phyloP scores from a whole-genome alignment of 2,113 vertebrate species.

The Zonotrichia leucophrys region DNA sequence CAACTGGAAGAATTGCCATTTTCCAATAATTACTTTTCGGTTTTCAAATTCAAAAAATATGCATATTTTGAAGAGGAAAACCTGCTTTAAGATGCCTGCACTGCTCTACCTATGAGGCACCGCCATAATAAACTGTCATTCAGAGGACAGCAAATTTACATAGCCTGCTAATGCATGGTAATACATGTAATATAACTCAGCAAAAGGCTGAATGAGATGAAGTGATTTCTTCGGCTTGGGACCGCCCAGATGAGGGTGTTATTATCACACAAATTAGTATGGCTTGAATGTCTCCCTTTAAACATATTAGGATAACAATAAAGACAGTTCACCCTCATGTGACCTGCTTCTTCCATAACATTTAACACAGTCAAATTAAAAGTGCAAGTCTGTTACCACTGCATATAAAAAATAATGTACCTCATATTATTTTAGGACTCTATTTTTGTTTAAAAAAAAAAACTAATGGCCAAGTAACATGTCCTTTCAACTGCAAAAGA shows the following conservation, averaged over 20 bases:
- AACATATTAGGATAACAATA: constrained; percentile 61
- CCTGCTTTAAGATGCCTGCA: neutral
- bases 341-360: constrained; percentile 57
- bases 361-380: constrained; percentile 60
- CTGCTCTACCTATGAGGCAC: neutral
- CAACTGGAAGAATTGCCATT: neutral
- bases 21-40: neutral
- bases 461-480: neutral
- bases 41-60: neutral
- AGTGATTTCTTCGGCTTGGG: constrained; percentile 44
- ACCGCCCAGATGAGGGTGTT: constrained; percentile 59
- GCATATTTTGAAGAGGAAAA: neutral
- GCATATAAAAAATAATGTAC: constrained; percentile 50
- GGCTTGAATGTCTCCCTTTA: constrained; percentile 61
- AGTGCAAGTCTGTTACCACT: constrained; percentile 48
- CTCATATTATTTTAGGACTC: constrained; percentile 48
- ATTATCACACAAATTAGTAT: constrained; percentile 54
- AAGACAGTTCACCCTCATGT: constrained; percentile 41
- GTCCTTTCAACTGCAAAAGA: neutral
- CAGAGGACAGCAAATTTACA: constrained; percentile 34
- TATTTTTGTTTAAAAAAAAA: neutral
- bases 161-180: constrained; percentile 35
- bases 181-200: constrained; percentile 41
- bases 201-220: constrained; percentile 59
- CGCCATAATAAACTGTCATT: constrained; percentile 1